Conservation (phyloP, 2,797 vertebrate species). For the Gambelia wislizenii region DNA sequence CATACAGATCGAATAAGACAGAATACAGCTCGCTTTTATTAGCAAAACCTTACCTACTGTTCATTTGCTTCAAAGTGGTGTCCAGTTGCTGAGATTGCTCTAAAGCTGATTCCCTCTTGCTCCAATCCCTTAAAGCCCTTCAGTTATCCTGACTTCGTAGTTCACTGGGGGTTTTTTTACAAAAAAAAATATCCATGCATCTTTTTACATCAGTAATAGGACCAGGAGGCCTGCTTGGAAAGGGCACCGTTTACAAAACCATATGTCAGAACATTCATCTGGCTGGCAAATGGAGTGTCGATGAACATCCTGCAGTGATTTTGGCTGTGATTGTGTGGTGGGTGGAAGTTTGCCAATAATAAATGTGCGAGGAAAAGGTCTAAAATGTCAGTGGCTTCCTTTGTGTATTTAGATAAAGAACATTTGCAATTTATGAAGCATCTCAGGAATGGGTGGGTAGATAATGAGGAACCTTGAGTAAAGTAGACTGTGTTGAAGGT, state of each 20-base stretch:
- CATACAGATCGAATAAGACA: conserved; percentile 19
- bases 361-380: conserved; percentile 33
- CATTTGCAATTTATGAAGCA: conserved; percentile 52
- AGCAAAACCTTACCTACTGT: conserved; percentile 18
- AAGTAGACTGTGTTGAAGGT: neutral
- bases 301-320: conserved; percentile 53
- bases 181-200: neutral
- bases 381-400: conserved; percentile 47
- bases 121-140: conserved; percentile 5
- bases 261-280: conserved; percentile 44
- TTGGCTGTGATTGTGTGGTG: conserved; percentile 38
- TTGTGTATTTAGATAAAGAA: conserved; percentile 51
- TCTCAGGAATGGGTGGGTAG: conserved; percentile 35
- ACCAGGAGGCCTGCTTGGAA: conserved; percentile 47
- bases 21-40: conserved; percentile 43
- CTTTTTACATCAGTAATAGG: conserved; percentile 48
- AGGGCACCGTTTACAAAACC: conserved; percentile 47
- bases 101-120: conserved; percentile 38
- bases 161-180: conserved; percentile 13
- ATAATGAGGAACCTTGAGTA: conserved; percentile 37
- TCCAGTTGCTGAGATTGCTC: conserved; percentile 33
- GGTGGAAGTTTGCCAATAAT: conserved; percentile 54
- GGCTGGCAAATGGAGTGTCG: conserved; percentile 41
- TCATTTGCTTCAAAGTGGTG: conserved; percentile 31
- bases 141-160: conserved; percentile 38